These are phyloP conservation scores for Phengaris alcon DNA, from an alignment of 2,888 invertebrate genomes.

Conservation along the genomic window DNA sequence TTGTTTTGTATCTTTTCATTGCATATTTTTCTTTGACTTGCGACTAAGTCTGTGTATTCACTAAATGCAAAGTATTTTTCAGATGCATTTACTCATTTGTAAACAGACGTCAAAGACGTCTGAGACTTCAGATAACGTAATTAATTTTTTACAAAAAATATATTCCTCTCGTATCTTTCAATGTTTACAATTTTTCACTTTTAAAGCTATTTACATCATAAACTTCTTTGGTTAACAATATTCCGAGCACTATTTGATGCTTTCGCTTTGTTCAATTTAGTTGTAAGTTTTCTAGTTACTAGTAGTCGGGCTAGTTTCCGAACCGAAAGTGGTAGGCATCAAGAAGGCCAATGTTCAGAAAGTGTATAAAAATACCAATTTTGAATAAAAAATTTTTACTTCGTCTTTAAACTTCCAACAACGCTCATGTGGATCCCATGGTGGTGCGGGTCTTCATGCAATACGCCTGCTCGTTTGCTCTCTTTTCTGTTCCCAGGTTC, in stretches of 20 bases:
- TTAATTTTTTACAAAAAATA: not conserved
- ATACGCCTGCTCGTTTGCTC: not conserved
- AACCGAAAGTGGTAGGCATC: too few relatives aligned
- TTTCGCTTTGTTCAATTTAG: not conserved
- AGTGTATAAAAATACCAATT: too few relatives aligned
- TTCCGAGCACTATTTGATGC: not conserved
- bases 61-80: not conserved
- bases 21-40: not conserved
- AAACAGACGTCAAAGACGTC: conserved; percentile 4
- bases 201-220: not conserved
- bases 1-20: not conserved
- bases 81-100: conserved; percentile 6
- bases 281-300: too few relatives aligned
- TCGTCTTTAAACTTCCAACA: too few relatives aligned
- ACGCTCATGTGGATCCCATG: too few relatives aligned
- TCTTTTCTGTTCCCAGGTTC: not conserved
- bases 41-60: not conserved
- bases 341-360: too few relatives aligned
- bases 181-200: not conserved
- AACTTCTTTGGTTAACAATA: not conserved
- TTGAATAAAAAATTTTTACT: too few relatives aligned
- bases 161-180: not conserved
- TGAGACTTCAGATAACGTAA: not conserved
- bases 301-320: too few relatives aligned
- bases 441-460: not conserved